phyloP scores from a whole-genome alignment of 2,113 vertebrate species.

The Thunnus maccoyii region DNA sequence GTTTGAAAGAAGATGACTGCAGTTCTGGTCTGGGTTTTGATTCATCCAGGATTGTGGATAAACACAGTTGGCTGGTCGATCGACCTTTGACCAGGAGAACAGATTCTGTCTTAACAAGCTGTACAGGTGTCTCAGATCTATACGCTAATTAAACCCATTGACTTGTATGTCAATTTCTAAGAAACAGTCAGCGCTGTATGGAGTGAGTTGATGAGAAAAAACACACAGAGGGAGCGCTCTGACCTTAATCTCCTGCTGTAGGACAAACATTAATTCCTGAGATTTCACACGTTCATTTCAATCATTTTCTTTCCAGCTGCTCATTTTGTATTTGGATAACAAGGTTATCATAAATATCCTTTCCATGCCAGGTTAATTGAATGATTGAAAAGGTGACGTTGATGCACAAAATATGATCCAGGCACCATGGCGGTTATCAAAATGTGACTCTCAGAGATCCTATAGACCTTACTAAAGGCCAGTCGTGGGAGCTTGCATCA shows the following conservation, averaged over 20 bases:
- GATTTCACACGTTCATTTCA: constrained; percentile 41
- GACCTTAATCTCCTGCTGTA: constrained; percentile 38
- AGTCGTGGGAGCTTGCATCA: background rate
- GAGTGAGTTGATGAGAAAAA: constrained; percentile 2
- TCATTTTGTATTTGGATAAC: constrained; percentile 24
- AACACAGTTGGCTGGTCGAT: constrained; percentile 29
- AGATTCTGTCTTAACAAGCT: constrained; percentile 28
- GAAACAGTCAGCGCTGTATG: background rate
- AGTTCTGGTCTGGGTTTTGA: background rate
- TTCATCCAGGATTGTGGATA: constrained; percentile 6
- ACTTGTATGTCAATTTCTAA: constrained; percentile 7
- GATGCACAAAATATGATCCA: background rate
- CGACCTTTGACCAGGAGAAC: constrained; percentile 31
- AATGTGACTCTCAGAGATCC: background rate
- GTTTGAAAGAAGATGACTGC: background rate
- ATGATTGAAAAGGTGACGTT: background rate
- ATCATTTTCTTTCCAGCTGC: constrained; percentile 16
- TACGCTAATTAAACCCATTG: constrained; percentile 42
- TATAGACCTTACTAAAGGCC: background rate
- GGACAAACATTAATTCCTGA: constrained; percentile 34
- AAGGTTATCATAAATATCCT: constrained; percentile 21
- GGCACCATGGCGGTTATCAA: background rate
- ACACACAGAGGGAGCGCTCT: background rate
- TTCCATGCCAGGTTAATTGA: background rate
- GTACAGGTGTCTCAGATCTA: constrained; percentile 25